Percentiles rank a stretch among this genome's conserved stretches.
These are phyloP conservation scores for Cheilosia variabilis DNA, from an alignment of 2,888 invertebrate species.

Conservation along the genomic window DNA sequence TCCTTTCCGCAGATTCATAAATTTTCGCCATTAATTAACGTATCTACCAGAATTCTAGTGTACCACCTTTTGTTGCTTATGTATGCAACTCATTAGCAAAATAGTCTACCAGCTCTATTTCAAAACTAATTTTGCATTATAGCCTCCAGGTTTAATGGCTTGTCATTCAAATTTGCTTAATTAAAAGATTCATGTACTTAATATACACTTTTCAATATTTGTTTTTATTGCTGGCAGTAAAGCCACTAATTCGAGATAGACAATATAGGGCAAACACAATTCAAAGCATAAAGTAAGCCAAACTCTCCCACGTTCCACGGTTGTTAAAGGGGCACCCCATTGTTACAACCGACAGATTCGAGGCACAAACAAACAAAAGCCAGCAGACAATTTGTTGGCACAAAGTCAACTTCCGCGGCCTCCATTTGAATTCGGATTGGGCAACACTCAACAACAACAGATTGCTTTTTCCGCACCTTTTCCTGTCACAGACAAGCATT, in stretches of 20 bases:
- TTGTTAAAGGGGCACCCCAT: slow-evolving; percentile 11
- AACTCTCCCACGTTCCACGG: slow-evolving; percentile 28
- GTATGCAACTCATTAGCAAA: too few relatives aligned
- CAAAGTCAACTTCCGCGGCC: slow-evolving; percentile 57
- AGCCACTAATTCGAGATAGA: neutral
- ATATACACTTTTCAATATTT: neutral
- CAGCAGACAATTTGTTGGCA: slow-evolving; percentile 48
- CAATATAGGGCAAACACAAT: slow-evolving; percentile 6
- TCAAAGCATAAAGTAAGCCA: slow-evolving; percentile 12
- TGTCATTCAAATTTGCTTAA: too few relatives aligned
- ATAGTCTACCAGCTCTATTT: too few relatives aligned
- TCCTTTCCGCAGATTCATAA: too few relatives aligned
- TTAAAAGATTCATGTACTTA: too few relatives aligned
- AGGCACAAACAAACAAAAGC: slow-evolving; percentile 31
- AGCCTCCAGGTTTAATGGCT: too few relatives aligned
- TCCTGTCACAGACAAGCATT: slow-evolving; percentile 56
- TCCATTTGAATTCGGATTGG: slow-evolving; percentile 58
- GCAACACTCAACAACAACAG: slow-evolving; percentile 35
- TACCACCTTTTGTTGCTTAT: too few relatives aligned
- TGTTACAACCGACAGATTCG: slow-evolving; percentile 33
- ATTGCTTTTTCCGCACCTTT: slow-evolving; percentile 59
- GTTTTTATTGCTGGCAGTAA: neutral
- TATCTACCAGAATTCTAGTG: too few relatives aligned
- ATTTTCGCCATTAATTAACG: too few relatives aligned
- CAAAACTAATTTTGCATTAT: too few relatives aligned